phyloP scores from a whole-genome alignment of 2,113 vertebrate species.

The Clarias magur region DNA sequence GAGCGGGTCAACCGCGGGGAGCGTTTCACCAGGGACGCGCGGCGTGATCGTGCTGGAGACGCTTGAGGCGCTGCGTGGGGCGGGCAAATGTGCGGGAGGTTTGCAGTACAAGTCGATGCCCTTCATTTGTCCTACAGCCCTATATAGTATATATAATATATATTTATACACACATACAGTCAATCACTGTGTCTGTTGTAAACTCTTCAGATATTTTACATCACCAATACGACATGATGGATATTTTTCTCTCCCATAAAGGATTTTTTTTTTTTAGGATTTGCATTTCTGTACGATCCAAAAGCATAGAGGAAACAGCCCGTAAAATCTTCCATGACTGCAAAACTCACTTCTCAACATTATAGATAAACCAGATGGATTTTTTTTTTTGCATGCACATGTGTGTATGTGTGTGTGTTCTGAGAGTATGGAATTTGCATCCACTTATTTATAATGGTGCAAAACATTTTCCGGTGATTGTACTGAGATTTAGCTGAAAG shows the following conservation, averaged over 20 bases:
- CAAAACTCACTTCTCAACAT: conserved; percentile 54
- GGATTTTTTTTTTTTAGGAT: neutral
- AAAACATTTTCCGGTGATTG: conserved; percentile 74
- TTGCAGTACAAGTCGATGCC: conserved; percentile 25
- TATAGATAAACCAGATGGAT: conserved; percentile 74
- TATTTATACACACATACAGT: neutral
- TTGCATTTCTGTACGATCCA: neutral
- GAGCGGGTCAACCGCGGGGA: conserved; percentile 34
- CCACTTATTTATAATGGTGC: conserved; percentile 70
- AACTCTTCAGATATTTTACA: conserved; percentile 40
- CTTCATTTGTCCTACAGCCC: conserved; percentile 53
- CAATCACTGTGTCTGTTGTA: neutral
- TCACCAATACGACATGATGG: neutral
- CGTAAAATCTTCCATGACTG: conserved; percentile 67
- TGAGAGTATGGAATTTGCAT: conserved; percentile 69
- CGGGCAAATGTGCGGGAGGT: conserved; percentile 21
- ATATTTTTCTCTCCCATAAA: conserved; percentile 19
- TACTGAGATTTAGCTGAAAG: conserved; percentile 60
- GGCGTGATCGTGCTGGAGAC: conserved; percentile 19
- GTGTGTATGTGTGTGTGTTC: conserved; percentile 48
- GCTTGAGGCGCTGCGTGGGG: conserved; percentile 46
- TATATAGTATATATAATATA: neutral
- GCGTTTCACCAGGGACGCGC: conserved; percentile 17
- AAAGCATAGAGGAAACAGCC: conserved; percentile 54
- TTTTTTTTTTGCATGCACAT: neutral